Evolutionary conservation across 2,113 vertebrate species (phyloP), one percentile per base, ranked within the genome.

Genomic region (Zapornia atra): DNA sequence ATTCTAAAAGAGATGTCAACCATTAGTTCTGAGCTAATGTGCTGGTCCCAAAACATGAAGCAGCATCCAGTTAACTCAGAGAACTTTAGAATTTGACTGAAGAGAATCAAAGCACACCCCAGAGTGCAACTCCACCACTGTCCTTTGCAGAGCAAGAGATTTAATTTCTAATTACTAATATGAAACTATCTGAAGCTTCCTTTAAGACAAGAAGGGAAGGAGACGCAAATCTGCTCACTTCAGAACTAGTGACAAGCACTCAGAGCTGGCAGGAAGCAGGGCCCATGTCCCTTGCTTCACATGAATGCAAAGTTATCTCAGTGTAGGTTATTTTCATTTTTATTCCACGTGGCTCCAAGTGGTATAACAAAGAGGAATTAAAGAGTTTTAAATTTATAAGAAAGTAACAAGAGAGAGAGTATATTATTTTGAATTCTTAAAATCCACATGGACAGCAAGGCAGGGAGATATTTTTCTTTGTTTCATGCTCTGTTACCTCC

Each of bases 1-100:
- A 4, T 96, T 96, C 99, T 99, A 46, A 61, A 80, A 73, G 18
- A 77, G 12, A 44, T 31, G 25, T 1, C 56, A 91, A n/a, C 4
- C 82, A 31, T 88, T 50, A 92, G 19, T 53, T 36, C 44, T 29
- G 18, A 85, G 26, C 10, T 20, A 21, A 5, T 24, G 14, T 22
- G 15, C 28, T 53, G 29, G 4, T 36, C 53, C 82, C 56, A 28
- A 48, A 50, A 65, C 5, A 31, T 0, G 0, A 60, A 82, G 11
- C 20, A 54, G 33, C 34, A 63, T 24, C 3, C 5, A 26, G 9
- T 34, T 59, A 46, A 51, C 44, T 44, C 12, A 7, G 4, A 20
- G 50, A 5, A 15, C 75, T 84, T 57, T 7, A 38, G n/a, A 61
- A 28, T 29, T 21, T 68, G 9, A 12, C 51, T 42, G 25, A 38